Percentiles rank a stretch among this genome's conserved stretches.
phyloP scores from a whole-genome alignment of 2,797 vertebrate species.

The Anas acuta region DNA sequence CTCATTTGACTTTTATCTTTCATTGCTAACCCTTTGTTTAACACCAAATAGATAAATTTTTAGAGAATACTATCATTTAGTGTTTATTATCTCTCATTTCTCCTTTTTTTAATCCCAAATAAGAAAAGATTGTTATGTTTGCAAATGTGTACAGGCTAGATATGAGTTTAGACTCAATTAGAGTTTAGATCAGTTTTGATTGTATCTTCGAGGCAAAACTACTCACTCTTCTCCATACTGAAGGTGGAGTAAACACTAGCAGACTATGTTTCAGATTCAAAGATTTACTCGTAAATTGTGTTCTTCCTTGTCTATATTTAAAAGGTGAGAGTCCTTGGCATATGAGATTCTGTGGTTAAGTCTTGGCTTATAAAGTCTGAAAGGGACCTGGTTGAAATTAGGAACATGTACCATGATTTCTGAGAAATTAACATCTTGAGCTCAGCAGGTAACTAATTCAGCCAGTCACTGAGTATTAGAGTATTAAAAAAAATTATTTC shows the following conservation, averaged over 20 bases:
- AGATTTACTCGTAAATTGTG: neutral
- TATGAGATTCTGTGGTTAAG: neutral
- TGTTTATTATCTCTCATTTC: neutral
- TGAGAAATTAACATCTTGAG: neutral
- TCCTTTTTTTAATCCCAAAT: neutral
- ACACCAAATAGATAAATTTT: neutral
- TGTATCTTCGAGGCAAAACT: neutral
- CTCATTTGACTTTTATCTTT: neutral
- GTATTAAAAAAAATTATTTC: neutral
- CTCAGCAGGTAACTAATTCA: neutral
- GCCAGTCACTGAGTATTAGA: neutral
- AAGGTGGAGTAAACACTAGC: neutral
- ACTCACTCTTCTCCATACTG: neutral
- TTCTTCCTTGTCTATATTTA: neutral
- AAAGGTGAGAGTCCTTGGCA: neutral
- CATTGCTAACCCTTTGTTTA: neutral
- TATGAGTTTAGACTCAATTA: neutral
- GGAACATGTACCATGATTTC: fast-evolving
- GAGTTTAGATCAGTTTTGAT: neutral
- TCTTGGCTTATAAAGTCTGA: neutral
- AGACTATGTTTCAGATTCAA: neutral
- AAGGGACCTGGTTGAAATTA: neutral
- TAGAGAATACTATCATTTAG: neutral
- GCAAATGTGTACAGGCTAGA: neutral
- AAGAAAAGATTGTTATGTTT: neutral